phyloP scores from a whole-genome alignment of 1,140 invertebrate species.

The Cyphomyrmex costatus region DNA sequence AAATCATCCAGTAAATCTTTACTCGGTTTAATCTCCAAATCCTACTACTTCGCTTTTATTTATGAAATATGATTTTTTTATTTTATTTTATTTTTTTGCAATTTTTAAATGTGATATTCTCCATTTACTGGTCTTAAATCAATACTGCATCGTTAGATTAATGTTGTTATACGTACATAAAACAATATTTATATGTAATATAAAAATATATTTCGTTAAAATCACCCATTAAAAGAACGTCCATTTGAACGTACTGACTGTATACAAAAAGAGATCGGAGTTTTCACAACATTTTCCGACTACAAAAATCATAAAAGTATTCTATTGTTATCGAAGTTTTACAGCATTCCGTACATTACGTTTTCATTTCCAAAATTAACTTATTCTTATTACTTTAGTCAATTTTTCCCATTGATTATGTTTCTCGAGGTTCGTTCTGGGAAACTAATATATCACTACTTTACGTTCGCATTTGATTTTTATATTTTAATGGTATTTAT shows the following conservation, averaged over 20 bases:
- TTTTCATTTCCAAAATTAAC: not conserved
- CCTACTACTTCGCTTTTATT: not conserved
- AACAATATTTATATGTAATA: not conserved
- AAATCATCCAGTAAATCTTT: not conserved
- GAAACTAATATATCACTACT: not conserved
- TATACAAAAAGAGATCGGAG: not conserved
- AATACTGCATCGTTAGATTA: not conserved
- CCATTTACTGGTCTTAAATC: slow-evolving; percentile 1
- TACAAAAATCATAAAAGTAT: not conserved
- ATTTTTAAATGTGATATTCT: not conserved
- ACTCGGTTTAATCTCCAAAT: not conserved
- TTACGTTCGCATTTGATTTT: not conserved
- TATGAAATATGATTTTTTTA: not conserved
- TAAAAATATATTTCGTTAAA: slow-evolving; percentile 5
- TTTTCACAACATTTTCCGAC: not conserved
- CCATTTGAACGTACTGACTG: not conserved
- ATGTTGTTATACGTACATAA: not conserved
- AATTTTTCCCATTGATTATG: not conserved
- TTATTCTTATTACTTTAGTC: not conserved
- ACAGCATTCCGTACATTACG: not conserved
- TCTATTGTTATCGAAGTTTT: not conserved
- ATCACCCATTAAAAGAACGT: not conserved
- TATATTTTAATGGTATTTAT: not conserved
- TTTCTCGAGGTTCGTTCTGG: not conserved
- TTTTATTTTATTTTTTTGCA: not conserved